Percentiles rank a stretch among this genome's conserved stretches.
phyloP scores from a whole-genome alignment of 2,888 invertebrate species.

The Tenthredo scrophulariae region DNA sequence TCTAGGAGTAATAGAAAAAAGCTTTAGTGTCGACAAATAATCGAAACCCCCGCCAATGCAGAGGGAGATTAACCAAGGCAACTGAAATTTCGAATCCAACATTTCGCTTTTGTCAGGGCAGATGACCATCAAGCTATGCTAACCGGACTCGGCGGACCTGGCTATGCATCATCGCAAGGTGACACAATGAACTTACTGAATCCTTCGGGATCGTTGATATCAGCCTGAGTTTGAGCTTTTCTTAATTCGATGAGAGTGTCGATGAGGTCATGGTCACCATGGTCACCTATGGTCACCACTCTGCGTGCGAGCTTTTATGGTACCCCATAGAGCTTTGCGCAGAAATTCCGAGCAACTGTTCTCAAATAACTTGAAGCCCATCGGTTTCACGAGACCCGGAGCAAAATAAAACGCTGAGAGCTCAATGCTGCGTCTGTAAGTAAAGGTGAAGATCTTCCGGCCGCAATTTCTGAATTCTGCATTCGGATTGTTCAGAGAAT shows the following conservation, averaged over 20 bases:
- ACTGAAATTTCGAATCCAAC: not conserved
- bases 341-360: conserved; percentile 73
- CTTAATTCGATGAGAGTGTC: conserved; percentile 78
- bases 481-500: conserved; percentile 76
- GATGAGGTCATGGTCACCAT: conserved; percentile 78
- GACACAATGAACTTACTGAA: conserved; percentile 60
- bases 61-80: too few relatives aligned
- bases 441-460: conserved; percentile 75
- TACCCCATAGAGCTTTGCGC: conserved; percentile 75
- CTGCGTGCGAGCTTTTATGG: conserved; percentile 76
- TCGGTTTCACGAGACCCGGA: conserved; percentile 73
- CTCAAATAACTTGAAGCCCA: conserved; percentile 76
- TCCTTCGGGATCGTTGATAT: conserved; percentile 46
- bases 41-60: not conserved
- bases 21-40: not conserved
- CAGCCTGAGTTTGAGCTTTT: conserved; percentile 60
- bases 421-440: conserved; percentile 72
- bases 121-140: not conserved
- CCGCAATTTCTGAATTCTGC: conserved; percentile 78
- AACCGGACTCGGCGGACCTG: not conserved
- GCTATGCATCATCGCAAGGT: not conserved
- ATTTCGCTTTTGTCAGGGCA: not conserved
- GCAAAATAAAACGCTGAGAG: conserved; percentile 76
- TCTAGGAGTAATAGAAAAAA: conserved; percentile 59
- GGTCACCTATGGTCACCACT: conserved; percentile 74